Percentiles rank a stretch among this genome's conserved stretches.
These are phyloP conservation scores for Pterostichus madidus DNA, from an alignment of 2,888 invertebrate species.

Conservation along the genomic window DNA sequence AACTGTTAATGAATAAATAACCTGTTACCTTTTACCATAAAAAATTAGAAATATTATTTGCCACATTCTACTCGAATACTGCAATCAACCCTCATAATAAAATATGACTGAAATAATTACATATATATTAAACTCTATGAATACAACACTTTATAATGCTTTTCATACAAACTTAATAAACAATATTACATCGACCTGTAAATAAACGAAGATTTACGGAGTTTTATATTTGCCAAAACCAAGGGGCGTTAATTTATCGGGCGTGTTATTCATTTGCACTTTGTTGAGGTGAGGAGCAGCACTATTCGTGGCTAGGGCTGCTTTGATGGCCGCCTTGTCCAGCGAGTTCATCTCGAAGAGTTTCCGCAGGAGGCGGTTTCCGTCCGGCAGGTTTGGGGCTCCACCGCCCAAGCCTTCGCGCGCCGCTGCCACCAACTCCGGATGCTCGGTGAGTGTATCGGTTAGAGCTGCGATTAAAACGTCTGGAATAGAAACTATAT, in stretches of 20 bases:
- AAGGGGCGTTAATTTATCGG: slow-evolving; percentile 67
- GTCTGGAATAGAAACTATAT: slow-evolving; percentile 78
- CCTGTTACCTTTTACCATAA: neutral
- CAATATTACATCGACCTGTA: slow-evolving; percentile 10
- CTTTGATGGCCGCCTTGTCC: slow-evolving; percentile 78
- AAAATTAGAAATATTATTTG: neutral
- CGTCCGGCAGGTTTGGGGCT: slow-evolving; percentile 69
- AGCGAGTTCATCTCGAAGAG: slow-evolving; percentile 78
- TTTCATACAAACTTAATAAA: slow-evolving; percentile 60
- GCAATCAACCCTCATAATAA: slow-evolving; percentile 64
- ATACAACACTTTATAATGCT: slow-evolving; percentile 60
- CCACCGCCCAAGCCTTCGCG: slow-evolving; percentile 78
- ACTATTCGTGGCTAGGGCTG: slow-evolving; percentile 77
- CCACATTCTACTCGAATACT: slow-evolving; percentile 60
- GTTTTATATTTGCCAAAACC: slow-evolving; percentile 72
- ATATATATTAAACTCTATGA: slow-evolving; percentile 63
- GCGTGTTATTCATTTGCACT: slow-evolving; percentile 44
- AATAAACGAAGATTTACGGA: slow-evolving; percentile 67
- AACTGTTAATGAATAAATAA: no score
- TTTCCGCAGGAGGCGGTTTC: slow-evolving; percentile 78
- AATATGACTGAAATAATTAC: slow-evolving; percentile 57
- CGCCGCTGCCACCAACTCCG: slow-evolving; percentile 82
- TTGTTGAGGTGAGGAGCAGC: slow-evolving; percentile 75
- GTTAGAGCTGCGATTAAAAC: slow-evolving; percentile 87
- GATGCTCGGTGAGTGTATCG: slow-evolving; percentile 86